Evolutionary conservation across 2,888 invertebrate genomes (phyloP).

Genomic region (Pyrgus malvae): DNA sequence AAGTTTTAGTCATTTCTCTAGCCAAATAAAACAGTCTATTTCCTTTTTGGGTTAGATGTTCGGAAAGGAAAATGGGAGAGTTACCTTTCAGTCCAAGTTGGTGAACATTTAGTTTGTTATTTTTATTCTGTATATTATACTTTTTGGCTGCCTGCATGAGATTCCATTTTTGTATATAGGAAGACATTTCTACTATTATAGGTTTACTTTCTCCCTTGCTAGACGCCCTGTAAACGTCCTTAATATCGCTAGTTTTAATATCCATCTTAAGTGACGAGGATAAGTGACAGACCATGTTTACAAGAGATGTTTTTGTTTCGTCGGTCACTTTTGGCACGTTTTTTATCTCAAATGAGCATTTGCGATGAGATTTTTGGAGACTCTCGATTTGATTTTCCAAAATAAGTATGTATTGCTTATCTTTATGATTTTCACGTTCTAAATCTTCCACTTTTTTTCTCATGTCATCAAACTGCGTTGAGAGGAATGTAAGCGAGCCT

Average conservation of each 20-base stretch:
- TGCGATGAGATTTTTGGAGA: slow-evolving; percentile 15
- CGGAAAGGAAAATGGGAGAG: slow-evolving; percentile 16
- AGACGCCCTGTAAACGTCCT: slow-evolving; percentile 22
- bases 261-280: slow-evolving; percentile 15
- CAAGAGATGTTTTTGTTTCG: slow-evolving; percentile 21
- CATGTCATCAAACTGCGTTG: slow-evolving; percentile 5
- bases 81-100: slow-evolving; percentile 13
- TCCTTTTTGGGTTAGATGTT: slow-evolving; percentile 10
- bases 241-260: slow-evolving; percentile 15
- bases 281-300: slow-evolving; percentile 9
- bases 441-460: not conserved
- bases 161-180: not conserved
- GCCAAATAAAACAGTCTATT: not conserved
- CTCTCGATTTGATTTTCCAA: slow-evolving; percentile 17
- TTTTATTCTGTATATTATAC: not conserved
- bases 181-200: not conserved
- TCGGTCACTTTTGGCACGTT: slow-evolving; percentile 12
- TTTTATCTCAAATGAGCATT: slow-evolving; percentile 24
- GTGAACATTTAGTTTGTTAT: slow-evolving; percentile 3
- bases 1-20: not conserved
- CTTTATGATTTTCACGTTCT: slow-evolving; percentile 2
- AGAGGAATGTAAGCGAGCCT: not conserved
- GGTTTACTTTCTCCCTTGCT: slow-evolving; percentile 17
- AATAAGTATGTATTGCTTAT: slow-evolving; percentile 14
- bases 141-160: not conserved